phyloP scores from a whole-genome alignment of 2,113 vertebrate genomes.

The Tinamus guttatus region DNA sequence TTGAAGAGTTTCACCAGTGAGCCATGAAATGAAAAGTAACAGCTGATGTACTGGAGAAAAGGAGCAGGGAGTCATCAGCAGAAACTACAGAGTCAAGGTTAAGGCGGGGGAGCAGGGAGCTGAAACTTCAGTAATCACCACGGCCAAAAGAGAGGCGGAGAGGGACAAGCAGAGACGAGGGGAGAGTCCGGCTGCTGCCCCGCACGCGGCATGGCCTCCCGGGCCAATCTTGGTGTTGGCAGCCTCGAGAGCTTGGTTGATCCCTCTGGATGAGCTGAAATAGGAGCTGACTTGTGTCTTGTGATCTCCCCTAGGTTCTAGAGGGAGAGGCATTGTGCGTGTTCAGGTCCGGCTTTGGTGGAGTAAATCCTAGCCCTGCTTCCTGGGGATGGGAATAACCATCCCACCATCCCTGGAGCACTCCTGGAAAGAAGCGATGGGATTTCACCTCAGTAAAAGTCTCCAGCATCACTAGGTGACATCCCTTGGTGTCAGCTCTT shows the following conservation, averaged over 20 bases:
- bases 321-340: neutral
- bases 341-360: neutral
- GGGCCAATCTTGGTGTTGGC: too few relatives aligned
- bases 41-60: slow-evolving; percentile 73
- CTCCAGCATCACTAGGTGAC: neutral
- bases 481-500: neutral
- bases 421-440: accelerated
- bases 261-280: neutral
- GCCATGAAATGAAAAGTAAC: slow-evolving; percentile 84
- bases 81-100: slow-evolving; percentile 64
- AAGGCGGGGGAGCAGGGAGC: slow-evolving; percentile 30
- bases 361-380: neutral
- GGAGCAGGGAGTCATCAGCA: slow-evolving; percentile 15
- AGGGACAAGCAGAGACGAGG: neutral
- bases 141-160: neutral
- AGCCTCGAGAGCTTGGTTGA: neutral
- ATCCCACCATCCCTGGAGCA: accelerated
- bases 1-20: slow-evolving; percentile 80
- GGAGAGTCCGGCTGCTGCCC: neutral
- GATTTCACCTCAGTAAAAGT: neutral
- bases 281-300: neutral
- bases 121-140: slow-evolving; percentile 24
- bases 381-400: neutral
- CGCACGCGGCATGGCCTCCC: neutral
- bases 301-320: neutral